These are phyloP conservation scores for Cantharis nigra DNA, from an alignment of 2,888 invertebrate genomes.

Conservation along the genomic window DNA sequence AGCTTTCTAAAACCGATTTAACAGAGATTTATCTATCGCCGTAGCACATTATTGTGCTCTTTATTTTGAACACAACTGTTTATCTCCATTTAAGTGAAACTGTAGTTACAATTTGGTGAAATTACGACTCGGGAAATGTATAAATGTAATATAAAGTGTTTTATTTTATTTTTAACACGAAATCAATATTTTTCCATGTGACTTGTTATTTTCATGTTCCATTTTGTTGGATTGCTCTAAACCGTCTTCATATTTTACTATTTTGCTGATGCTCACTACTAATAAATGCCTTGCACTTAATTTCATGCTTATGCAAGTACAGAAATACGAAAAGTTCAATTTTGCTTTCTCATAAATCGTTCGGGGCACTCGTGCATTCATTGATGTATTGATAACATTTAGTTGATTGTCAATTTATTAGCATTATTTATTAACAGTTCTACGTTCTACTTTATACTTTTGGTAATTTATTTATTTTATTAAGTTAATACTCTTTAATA, in stretches of 20 bases:
- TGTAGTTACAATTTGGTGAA: background rate
- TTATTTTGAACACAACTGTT: background rate
- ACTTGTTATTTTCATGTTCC: background rate
- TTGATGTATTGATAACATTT: background rate
- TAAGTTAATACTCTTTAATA: background rate
- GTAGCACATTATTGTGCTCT: background rate
- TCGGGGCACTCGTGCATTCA: background rate
- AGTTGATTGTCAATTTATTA: slow-evolving; percentile 1
- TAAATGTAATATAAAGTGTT: background rate
- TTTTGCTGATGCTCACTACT: background rate
- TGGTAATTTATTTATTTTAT: background rate
- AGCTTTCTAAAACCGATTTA: background rate
- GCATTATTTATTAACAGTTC: background rate
- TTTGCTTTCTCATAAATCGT: background rate
- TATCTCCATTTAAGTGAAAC: background rate
- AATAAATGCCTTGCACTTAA: background rate
- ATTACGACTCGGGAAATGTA: background rate
- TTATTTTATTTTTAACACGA: background rate
- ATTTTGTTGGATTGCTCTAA: background rate
- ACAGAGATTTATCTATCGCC: background rate
- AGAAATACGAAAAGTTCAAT: background rate
- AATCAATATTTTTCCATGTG: background rate
- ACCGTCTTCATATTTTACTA: background rate
- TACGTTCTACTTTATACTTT: background rate
- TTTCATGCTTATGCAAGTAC: background rate